These are phyloP conservation scores for Gymnoscelis rufifasciata DNA, from an alignment of 2,888 invertebrate genomes.

Conservation along the genomic window DNA sequence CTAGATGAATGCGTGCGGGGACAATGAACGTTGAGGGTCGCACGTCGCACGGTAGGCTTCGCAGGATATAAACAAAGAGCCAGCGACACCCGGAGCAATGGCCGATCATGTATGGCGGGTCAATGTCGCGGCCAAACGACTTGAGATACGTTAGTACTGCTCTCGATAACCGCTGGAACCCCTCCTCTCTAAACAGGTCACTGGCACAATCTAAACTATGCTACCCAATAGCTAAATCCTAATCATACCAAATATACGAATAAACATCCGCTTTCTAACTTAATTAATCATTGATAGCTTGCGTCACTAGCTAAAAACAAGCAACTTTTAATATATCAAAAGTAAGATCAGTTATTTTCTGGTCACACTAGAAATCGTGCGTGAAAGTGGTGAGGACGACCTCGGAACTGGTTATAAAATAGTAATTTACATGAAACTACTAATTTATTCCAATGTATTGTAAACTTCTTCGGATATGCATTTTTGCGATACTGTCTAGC, in stretches of 20 bases:
- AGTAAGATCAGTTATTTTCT: conserved; percentile 42
- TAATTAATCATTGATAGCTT: conserved; percentile 27
- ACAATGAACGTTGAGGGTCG: conserved; percentile 48
- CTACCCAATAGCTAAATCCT: conserved; percentile 24
- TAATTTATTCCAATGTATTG: conserved; percentile 38
- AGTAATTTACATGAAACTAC: conserved; percentile 54
- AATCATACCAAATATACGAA: conserved; percentile 16
- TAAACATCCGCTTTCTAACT: conserved; percentile 33
- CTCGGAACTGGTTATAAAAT: conserved; percentile 56
- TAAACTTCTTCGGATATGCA: conserved; percentile 26
- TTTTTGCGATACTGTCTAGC: conserved; percentile 23
- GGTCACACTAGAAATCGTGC: conserved; percentile 57
- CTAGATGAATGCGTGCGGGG: conserved; percentile 27
- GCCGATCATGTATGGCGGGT: conserved; percentile 71
- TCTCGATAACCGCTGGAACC: conserved; percentile 53
- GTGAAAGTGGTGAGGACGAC: conserved; percentile 63
- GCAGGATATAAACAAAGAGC: conserved; percentile 76
- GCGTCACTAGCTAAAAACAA: conserved; percentile 20
- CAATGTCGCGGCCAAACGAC: conserved; percentile 74
- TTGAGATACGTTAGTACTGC: conserved; percentile 60
- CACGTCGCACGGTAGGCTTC: conserved; percentile 41
- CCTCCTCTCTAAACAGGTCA: conserved; percentile 63
- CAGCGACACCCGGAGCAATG: conserved; percentile 75
- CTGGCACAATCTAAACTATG: conserved; percentile 46
- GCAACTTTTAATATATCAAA: conserved; percentile 38